Conservation (phyloP, 1,140 invertebrate genomes). For the Calycopis cecrops region DNA sequence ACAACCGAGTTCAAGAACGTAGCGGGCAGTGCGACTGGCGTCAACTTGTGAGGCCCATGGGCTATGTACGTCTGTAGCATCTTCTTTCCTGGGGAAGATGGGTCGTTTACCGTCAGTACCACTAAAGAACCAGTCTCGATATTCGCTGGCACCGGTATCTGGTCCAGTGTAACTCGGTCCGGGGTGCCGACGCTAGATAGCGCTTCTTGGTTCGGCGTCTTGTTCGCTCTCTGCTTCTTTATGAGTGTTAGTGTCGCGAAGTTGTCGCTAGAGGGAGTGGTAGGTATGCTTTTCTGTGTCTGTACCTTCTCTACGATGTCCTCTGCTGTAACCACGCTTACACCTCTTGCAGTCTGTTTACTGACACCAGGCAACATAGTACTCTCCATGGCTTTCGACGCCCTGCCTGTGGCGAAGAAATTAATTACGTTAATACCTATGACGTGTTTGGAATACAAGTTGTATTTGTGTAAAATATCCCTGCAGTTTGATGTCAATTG, state of each 20-base stretch:
- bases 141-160: constrained; percentile 39
- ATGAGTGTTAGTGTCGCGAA: constrained; percentile 17
- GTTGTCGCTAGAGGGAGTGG: constrained; percentile 4
- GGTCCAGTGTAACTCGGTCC: constrained; percentile 3
- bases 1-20: constrained; percentile 53
- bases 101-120: constrained; percentile 57
- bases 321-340: constrained; percentile 36
- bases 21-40: constrained; percentile 46
- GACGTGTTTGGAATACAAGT: background rate
- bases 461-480: background rate
- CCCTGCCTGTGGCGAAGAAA: constrained; percentile 34
- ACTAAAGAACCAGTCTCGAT: constrained; percentile 60
- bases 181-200: background rate
- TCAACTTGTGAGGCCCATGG: constrained; percentile 42
- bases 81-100: constrained; percentile 55
- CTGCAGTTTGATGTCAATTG: too few species aligned
- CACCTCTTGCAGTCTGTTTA: constrained; percentile 5
- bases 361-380: constrained; percentile 24
- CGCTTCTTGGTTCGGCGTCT: background rate
- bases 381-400: constrained; percentile 37
- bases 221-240: background rate
- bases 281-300: constrained; percentile 3
- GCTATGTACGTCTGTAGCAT: constrained; percentile 66
- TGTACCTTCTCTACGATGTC: constrained; percentile 34
- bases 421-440: too few species aligned